Evolutionary conservation across 2,797 vertebrate species (phyloP).

Genomic region (Poeciliopsis turneri): DNA sequence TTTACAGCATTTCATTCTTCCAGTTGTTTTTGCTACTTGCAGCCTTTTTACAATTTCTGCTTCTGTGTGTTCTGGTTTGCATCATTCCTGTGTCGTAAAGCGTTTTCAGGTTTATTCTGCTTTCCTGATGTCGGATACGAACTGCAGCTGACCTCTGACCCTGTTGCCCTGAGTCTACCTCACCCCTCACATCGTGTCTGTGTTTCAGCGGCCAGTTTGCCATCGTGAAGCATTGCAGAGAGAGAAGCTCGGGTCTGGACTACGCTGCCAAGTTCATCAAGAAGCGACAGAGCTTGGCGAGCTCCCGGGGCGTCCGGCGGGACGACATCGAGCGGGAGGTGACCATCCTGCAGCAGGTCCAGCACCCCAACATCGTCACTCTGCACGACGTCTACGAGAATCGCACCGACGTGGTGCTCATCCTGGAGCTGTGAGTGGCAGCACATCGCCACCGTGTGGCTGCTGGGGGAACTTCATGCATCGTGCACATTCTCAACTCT

Average conservation of each 20-base stretch:
- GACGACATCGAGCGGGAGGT: conserved; percentile 96
- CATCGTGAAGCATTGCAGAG: conserved; percentile 92
- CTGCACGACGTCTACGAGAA: conserved; percentile 95
- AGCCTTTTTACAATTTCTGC: too few species aligned
- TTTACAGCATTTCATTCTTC: too few species aligned
- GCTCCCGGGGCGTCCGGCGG: conserved; percentile 89
- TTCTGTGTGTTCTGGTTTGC: too few species aligned
- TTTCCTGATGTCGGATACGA: too few species aligned
- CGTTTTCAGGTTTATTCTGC: too few species aligned
- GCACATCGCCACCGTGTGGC: background rate
- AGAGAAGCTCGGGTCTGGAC: conserved; percentile 83
- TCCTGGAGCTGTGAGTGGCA: conserved; percentile 85
- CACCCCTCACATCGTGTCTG: background rate
- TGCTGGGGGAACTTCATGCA: background rate
- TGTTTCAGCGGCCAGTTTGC: conserved; percentile 92
- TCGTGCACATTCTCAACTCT: background rate
- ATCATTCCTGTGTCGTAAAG: too few species aligned
- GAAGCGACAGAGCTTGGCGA: conserved; percentile 90
- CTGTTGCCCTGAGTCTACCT: background rate
- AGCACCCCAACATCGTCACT: conserved; percentile 91
- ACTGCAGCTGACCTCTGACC: too few species aligned
- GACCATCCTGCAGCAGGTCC: conserved; percentile 88
- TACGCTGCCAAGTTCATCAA: conserved; percentile 98
- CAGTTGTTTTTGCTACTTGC: too few species aligned
- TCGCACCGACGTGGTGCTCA: conserved; percentile 93